A percentile compares a stretch with the other conserved stretches of the same genome.
Conservation (phyloP, 2,888 invertebrate species). For the Melinaea marsaeus region DNA sequence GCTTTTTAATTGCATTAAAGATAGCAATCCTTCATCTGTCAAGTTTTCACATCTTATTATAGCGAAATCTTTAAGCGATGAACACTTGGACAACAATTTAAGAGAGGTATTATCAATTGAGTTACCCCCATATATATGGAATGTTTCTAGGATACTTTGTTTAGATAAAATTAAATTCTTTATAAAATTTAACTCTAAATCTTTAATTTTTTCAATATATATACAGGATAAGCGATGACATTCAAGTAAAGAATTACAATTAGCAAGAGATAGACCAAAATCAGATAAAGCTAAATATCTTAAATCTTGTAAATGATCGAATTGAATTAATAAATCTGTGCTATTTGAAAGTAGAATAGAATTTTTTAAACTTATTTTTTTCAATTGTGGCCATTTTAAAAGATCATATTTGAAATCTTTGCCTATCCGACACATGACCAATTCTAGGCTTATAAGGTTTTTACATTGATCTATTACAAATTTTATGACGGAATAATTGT, state of each 20-base stretch:
- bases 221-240: constrained; percentile 60
- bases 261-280: constrained; percentile 58
- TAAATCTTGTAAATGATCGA: constrained; percentile 54
- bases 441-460: constrained; percentile 58
- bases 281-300: constrained; percentile 58
- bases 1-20: constrained; percentile 46
- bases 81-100: constrained; percentile 54
- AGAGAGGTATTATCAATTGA: constrained; percentile 59
- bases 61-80: constrained; percentile 55
- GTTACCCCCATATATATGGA: constrained; percentile 64
- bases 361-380: constrained; percentile 62
- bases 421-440: constrained; percentile 64
- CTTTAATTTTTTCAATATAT: constrained; percentile 64
- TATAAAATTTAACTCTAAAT: constrained; percentile 52
- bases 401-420: constrained; percentile 57
- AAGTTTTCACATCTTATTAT: constrained; percentile 65
- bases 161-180: constrained; percentile 53
- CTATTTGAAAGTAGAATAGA: constrained; percentile 49
- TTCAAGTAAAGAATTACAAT: constrained; percentile 54
- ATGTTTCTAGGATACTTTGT: constrained; percentile 48
- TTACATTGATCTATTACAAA: constrained; percentile 53
- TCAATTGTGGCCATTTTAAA: constrained; percentile 54
- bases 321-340: constrained; percentile 50
- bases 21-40: constrained; percentile 56
- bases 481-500: constrained; percentile 54